Percentiles rank a stretch among this genome's conserved stretches.
Evolutionary conservation across 1,140 invertebrate species (phyloP).

Genomic region (Pectinophora gossypiella): DNA sequence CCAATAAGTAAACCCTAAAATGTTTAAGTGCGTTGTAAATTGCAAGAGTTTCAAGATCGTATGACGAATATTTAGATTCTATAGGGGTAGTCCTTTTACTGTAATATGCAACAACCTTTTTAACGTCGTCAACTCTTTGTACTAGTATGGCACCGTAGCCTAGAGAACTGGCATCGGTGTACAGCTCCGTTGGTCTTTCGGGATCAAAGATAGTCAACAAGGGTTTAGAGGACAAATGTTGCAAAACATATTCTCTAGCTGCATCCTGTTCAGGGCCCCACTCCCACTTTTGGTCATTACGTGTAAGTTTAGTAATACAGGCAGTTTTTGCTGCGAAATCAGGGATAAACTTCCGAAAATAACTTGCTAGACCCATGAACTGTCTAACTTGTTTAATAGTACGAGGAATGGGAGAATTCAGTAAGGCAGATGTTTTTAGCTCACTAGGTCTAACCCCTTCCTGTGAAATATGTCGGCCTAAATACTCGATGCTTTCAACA

Average conservation of each 20-base stretch:
- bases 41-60: too few relatives aligned
- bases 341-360: constrained; percentile 18
- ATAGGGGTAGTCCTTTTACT: constrained; percentile 49
- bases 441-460: constrained; percentile 10
- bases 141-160: constrained; percentile 30
- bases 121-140: constrained; percentile 37
- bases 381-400: constrained; percentile 30
- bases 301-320: constrained; percentile 8
- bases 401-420: constrained; percentile 14
- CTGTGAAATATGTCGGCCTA: constrained; percentile 9
- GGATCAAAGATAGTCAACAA: too few relatives aligned
- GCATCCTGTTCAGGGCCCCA: constrained; percentile 3
- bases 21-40: constrained; percentile 37
- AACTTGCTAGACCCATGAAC: constrained; percentile 33
- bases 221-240: constrained; percentile 19
- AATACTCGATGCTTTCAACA: constrained; percentile 9
- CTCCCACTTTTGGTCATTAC: neutral
- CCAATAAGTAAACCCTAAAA: too few relatives aligned
- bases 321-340: constrained; percentile 14
- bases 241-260: constrained; percentile 1
- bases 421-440: constrained; percentile 16
- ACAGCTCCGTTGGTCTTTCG: too few relatives aligned
- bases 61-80: constrained; percentile 45
- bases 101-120: constrained; percentile 45
- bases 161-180: too few relatives aligned